Evolutionary conservation across 2,113 vertebrate species (phyloP), one percentile per base, ranked within the genome.

Genomic region (Gadus macrocephalus): DNA sequence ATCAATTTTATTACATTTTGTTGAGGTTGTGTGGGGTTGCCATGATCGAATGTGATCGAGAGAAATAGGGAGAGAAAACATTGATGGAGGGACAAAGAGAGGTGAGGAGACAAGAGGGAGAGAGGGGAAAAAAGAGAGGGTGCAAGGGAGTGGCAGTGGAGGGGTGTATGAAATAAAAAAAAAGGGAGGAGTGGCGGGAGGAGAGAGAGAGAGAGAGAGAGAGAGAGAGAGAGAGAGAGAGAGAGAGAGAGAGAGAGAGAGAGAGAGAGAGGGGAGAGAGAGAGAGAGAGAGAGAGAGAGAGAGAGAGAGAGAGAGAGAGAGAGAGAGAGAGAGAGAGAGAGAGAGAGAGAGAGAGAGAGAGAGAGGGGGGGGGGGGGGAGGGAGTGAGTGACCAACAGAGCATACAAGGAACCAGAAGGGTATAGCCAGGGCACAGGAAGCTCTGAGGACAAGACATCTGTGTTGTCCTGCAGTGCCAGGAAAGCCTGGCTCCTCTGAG

Each of bases 121-220:
- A 42, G 63, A 55, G 49, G 16, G 49, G 56, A 31, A 27, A 12
- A 42, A 19, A 31, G 38, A 73, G 15, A 76, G 63, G 19, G 22
- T 25, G 74, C 66, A 65, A 59, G 61, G 66, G 15, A 60, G 64
- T 20, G 12, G 28, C 59, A 73, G 68, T 61, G 19, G 35, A 58
- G 25, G 49, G 25, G 9, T 27, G 15, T 16, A 27, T 12, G 61
- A 49, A 49, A 49, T 49, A 49, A 49, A 49, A 49, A 12, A 38
- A 2, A 31, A 64, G 28, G n/a, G 27, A n/a, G 17, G 28, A 8
- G 16, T 35, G 62, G 27, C 5, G 5, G 3, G 62, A 25, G 4
- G 6, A 67, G 53, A 56, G 49, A 25, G 4, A 15, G 28, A 35
- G 60, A 42, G 58, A 53, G 7, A 9, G 55, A 63, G 22, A 65